Conservation (phyloP, 2,797 vertebrate species). For the Rhabdomys pumilio region DNA sequence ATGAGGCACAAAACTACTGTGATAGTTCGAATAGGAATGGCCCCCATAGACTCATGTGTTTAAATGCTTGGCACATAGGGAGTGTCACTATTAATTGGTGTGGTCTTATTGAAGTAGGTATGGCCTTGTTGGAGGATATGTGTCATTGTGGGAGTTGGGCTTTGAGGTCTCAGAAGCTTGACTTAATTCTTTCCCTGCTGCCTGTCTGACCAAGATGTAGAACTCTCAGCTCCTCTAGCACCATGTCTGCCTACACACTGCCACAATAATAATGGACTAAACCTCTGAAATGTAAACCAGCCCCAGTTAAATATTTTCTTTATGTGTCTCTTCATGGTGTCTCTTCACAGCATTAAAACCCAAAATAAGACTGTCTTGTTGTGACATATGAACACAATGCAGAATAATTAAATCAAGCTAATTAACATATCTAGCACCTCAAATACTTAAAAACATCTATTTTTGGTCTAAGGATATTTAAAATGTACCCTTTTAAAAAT, state of each 20-base stretch:
- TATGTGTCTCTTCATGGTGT: background rate
- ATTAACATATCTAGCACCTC: background rate
- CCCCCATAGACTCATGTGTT: background rate
- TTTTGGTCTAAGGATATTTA: background rate
- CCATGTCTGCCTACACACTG: background rate
- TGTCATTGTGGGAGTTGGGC: background rate
- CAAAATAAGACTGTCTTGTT: background rate
- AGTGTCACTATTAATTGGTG: background rate
- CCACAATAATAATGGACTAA: background rate
- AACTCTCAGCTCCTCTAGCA: background rate
- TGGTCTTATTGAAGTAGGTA: background rate
- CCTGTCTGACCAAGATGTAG: background rate
- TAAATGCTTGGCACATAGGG: background rate
- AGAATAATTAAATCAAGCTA: slow-evolving; percentile 29
- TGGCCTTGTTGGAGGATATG: background rate
- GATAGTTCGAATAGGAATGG: background rate
- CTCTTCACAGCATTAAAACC: background rate
- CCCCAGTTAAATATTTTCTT: background rate
- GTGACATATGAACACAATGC: background rate
- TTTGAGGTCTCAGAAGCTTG: background rate
- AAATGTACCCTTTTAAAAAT: slow-evolving; percentile 14
- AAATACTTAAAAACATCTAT: background rate
- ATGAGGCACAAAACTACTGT: background rate
- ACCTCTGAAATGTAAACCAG: background rate
- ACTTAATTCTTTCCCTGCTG: background rate